A percentile compares a stretch with the other conserved stretches of the same genome.
phyloP scores from a whole-genome alignment of 2,113 vertebrate genomes.

The Phrynocephalus versicolor region DNA sequence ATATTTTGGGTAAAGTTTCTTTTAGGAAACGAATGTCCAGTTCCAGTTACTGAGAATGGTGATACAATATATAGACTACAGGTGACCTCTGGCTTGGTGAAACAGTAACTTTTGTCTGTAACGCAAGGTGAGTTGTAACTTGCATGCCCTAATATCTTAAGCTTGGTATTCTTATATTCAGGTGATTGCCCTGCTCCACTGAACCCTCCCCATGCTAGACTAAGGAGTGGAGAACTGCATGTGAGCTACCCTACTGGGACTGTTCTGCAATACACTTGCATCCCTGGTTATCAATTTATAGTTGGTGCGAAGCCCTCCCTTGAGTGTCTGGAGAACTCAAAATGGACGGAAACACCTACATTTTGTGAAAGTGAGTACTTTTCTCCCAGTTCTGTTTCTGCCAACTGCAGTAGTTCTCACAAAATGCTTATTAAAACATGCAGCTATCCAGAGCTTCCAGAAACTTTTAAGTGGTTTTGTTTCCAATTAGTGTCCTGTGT shows the following conservation, averaged over 20 bases:
- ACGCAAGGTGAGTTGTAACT: neutral
- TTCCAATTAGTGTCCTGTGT: neutral
- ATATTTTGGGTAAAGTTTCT: neutral
- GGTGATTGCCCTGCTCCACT: conserved; percentile 34
- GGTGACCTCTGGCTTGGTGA: neutral
- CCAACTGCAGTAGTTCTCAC: accelerated
- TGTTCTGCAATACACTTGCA: conserved; percentile 52
- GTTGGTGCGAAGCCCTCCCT: neutral
- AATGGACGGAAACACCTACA: conserved; percentile 9
- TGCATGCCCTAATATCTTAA: neutral
- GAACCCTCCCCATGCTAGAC: accelerated
- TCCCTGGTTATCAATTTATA: conserved; percentile 27
- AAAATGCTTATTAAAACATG: neutral
- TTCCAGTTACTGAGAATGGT: neutral
- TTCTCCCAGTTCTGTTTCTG: accelerated
- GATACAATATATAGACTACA: neutral
- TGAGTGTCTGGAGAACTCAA: conserved; percentile 31
- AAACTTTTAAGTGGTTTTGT: neutral
- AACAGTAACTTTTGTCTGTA: neutral
- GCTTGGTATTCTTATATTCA: neutral
- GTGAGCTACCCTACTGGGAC: neutral
- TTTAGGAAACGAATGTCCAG: neutral
- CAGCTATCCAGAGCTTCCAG: neutral
- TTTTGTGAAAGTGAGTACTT: conserved; percentile 51
- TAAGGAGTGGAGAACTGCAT: neutral